Percentiles rank a stretch among this genome's conserved stretches.
phyloP scores from a whole-genome alignment of 1,140 invertebrate species.

The Himalopsyche phryganea region DNA sequence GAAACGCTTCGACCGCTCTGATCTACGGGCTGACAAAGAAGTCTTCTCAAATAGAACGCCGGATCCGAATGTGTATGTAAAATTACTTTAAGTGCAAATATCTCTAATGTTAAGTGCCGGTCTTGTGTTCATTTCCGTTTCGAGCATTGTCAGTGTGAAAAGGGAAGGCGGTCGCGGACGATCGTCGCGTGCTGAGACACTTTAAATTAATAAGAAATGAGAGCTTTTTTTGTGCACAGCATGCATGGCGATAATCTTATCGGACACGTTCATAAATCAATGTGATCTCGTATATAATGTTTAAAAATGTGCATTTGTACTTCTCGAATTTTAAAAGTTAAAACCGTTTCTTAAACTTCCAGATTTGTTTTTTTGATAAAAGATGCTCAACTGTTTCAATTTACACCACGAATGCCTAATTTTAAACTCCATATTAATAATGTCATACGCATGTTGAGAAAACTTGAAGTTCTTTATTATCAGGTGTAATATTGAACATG shows the following conservation, averaged over 20 bases:
- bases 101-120: slow-evolving; percentile 19
- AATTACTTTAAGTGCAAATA: neutral
- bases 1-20: neutral
- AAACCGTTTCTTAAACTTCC: slow-evolving; percentile 3
- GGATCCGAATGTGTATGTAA: neutral
- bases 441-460: neutral
- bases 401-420: neutral
- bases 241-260: neutral
- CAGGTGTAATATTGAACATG: neutral
- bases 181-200: neutral
- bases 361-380: neutral
- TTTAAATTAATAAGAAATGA: neutral
- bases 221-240: neutral
- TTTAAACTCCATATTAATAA: neutral
- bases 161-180: neutral
- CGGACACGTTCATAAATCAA: neutral
- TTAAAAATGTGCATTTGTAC: neutral
- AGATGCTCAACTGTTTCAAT: neutral
- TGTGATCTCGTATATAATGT: slow-evolving; percentile 11
- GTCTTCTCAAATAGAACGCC: neutral
- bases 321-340: neutral
- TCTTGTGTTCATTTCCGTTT: slow-evolving; percentile 24
- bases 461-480: neutral
- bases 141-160: neutral
- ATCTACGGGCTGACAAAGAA: neutral